A percentile compares a stretch with the other conserved stretches of the same genome.
These are phyloP conservation scores for Araneus ventricosus DNA, from an alignment of 1,140 invertebrate species.

Conservation along the genomic window DNA sequence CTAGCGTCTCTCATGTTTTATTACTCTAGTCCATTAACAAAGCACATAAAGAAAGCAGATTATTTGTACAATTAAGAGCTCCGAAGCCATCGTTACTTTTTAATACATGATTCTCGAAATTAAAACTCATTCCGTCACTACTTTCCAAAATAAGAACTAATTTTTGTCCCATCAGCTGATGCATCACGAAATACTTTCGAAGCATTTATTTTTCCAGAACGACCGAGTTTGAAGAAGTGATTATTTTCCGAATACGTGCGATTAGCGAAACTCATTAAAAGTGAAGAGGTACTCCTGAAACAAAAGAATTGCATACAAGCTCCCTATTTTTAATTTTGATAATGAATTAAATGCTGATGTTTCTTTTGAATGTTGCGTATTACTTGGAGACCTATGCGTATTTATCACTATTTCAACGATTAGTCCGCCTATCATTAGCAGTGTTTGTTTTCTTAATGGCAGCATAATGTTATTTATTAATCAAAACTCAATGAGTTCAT, in stretches of 20 bases:
- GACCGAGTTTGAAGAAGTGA: background rate
- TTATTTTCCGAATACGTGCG: background rate
- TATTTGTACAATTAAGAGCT: background rate
- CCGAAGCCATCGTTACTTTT: background rate
- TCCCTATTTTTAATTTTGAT: background rate
- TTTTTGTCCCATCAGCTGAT: background rate
- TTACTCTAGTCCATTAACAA: background rate
- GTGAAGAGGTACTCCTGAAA: conserved; percentile 5
- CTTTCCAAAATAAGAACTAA: background rate
- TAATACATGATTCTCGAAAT: background rate
- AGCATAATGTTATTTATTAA: background rate
- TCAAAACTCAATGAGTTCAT: background rate
- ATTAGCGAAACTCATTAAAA: conserved; percentile 15
- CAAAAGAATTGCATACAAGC: background rate
- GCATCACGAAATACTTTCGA: background rate
- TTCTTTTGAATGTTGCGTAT: background rate
- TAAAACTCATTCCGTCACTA: background rate
- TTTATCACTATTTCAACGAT: background rate
- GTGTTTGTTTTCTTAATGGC: background rate
- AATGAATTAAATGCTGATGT: background rate
- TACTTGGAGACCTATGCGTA: background rate
- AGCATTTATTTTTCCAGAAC: background rate
- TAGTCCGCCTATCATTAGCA: background rate
- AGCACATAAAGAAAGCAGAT: background rate
- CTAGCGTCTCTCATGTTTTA: background rate